A percentile compares a stretch with the other conserved stretches of the same genome.
Conservation (phyloP, 2,888 invertebrate species). For the Drosophila melanocephala region DNA sequence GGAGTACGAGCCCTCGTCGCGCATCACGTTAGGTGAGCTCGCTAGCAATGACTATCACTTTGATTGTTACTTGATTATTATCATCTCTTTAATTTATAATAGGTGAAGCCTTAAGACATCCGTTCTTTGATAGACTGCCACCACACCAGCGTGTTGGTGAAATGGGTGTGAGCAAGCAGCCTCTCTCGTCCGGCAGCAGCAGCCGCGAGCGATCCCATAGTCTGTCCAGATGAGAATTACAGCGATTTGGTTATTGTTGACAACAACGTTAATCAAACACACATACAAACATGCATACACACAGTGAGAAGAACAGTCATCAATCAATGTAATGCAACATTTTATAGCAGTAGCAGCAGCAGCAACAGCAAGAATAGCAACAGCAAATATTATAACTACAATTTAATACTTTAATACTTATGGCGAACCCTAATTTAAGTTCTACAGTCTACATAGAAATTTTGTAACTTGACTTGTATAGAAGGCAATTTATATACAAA, state of each 20-base stretch:
- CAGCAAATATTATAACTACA: slow-evolving; percentile 31
- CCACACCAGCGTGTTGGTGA: slow-evolving; percentile 91
- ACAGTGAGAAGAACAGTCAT: slow-evolving; percentile 41
- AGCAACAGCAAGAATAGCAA: slow-evolving; percentile 29
- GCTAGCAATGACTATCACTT: neutral
- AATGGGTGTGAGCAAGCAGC: slow-evolving; percentile 75
- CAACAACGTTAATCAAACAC: slow-evolving; percentile 69
- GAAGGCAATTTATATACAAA: slow-evolving; percentile 62
- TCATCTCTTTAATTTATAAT: slow-evolving; percentile 32
- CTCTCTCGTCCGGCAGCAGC: slow-evolving; percentile 84
- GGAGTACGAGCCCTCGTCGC: slow-evolving; percentile 97
- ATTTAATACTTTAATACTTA: slow-evolving; percentile 27
- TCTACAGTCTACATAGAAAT: slow-evolving; percentile 64
- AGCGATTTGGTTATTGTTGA: slow-evolving; percentile 86
- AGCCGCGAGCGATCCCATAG: slow-evolving; percentile 88
- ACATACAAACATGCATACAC: slow-evolving; percentile 66
- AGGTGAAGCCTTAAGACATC: slow-evolving; percentile 94
- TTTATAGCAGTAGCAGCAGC: slow-evolving; percentile 26
- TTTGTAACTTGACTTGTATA: slow-evolving; percentile 77
- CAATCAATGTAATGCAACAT: slow-evolving; percentile 37
- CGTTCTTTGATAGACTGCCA: slow-evolving; percentile 96
- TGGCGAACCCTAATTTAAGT: slow-evolving; percentile 61
- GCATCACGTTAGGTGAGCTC: slow-evolving; percentile 90
- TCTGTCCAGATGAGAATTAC: slow-evolving; percentile 86
- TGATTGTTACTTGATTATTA: neutral